These are phyloP conservation scores for Lithophane semibrunnea DNA, from an alignment of 2,888 invertebrate genomes.

Conservation along the genomic window DNA sequence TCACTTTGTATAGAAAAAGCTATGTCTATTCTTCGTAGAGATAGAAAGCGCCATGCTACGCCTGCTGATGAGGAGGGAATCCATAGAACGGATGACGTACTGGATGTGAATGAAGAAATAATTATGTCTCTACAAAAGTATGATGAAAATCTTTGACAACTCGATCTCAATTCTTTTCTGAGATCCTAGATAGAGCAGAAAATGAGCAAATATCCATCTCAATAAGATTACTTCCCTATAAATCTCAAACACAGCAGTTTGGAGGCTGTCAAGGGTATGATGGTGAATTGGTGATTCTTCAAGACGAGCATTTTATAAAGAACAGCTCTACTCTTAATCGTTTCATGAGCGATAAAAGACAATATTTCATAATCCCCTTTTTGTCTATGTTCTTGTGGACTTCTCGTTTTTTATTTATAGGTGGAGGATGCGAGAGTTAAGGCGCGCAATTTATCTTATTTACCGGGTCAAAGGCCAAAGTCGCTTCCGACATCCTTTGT, in stretches of 20 bases:
- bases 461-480: constrained; percentile 49
- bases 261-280: neutral
- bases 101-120: too few species aligned
- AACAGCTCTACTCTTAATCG: neutral
- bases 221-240: too few species aligned
- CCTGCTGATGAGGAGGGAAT: too few species aligned
- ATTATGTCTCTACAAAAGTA: neutral
- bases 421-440: constrained; percentile 44
- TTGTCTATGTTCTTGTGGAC: neutral
- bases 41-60: too few species aligned
- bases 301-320: neutral
- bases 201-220: neutral
- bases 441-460: constrained; percentile 48
- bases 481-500: constrained; percentile 46
- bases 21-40: too few species aligned
- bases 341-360: neutral
- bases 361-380: neutral
- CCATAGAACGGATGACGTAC: too few species aligned
- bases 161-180: too few species aligned
- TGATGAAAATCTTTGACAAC: neutral
- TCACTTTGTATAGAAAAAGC: too few species aligned
- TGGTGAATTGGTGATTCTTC: neutral
- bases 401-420: constrained; percentile 41
- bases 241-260: neutral
- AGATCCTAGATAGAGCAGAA: neutral